Base-by-base conservation (phyloP, 2,888 invertebrate species). In the Helobdella robusta region DNA sequence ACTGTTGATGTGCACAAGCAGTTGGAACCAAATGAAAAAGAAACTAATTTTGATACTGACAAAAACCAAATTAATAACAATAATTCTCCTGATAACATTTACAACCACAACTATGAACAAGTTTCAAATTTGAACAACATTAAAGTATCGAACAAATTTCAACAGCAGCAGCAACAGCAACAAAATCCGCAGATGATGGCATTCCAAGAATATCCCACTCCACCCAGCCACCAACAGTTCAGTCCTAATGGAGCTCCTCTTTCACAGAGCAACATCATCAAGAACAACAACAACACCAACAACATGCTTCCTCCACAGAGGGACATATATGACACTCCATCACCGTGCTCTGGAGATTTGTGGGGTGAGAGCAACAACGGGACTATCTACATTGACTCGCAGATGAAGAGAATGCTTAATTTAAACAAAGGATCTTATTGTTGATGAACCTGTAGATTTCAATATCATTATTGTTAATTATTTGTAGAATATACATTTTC, bases 201-300 rank as follows among this genome's bases (percentile, higher is more conserved):
- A 6, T 56, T 60, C 63, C 69, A 76, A 52, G 75, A 75, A 66
- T 77, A 74, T 81, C 85, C 89, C 76, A 89, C 89, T 67, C 89
- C 89, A 25, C 88, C 89, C 8, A 44, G 61, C 44, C 50, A 11
- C 6, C 34, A 61, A 15, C 60, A 60, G 23, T 62, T 62, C 62
- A 48, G 48, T 35, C 50, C 62, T 11, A 62, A 50, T 20, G 34
- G 15, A 48, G n/a, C n/a, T n/a, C n/a, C n/a, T n/a, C n/a, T n/a
- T n/a, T n/a, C n/a, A n/a, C n/a, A n/a, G n/a, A n/a, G n/a, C n/a
- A n/a, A n/a, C n/a, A n/a, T n/a, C n/a, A 28, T 32, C 23, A 28
- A 20, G 32, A 15, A 23, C 11, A 5, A n/a, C 20, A 15, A 18
- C 25, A 23, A 23, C 44, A 23, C 23, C 32, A 44, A 48, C 44